Conservation (phyloP, 2,888 invertebrate species). For the Tinea pellionella region DNA sequence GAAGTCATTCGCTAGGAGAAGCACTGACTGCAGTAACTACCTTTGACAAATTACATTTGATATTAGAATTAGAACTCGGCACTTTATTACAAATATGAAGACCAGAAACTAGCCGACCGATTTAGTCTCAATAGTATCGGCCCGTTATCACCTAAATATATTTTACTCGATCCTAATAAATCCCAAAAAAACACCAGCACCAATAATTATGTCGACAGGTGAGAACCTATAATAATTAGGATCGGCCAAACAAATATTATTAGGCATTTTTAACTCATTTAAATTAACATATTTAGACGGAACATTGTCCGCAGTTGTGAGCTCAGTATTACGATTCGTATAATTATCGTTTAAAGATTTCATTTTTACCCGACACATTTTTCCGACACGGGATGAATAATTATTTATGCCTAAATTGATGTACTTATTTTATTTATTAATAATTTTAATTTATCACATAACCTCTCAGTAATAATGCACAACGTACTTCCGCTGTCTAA, state of each 20-base stretch:
- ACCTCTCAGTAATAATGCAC: too few species aligned
- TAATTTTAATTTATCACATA: too few species aligned
- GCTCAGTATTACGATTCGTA: background rate
- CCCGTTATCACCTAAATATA: too few species aligned
- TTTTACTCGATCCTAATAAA: background rate
- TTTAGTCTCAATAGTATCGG: too few species aligned
- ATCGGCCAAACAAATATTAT: background rate
- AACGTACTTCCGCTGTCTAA: too few species aligned
- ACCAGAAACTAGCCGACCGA: too few species aligned
- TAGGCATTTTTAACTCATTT: background rate
- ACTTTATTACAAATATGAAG: too few species aligned
- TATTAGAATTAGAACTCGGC: too few species aligned
- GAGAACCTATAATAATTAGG: background rate
- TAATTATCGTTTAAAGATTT: background rate
- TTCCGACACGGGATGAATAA: background rate
- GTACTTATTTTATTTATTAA: background rate
- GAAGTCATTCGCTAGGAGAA: too few species aligned
- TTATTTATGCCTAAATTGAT: background rate
- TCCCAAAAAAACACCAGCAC: background rate
- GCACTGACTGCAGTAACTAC: too few species aligned
- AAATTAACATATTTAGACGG: background rate
- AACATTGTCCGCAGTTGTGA: too few species aligned
- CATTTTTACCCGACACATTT: background rate
- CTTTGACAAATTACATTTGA: too few species aligned
- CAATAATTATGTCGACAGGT: background rate